These are phyloP conservation scores for Zelleria hepariella DNA, from an alignment of 2,888 invertebrate species.

Conservation along the genomic window DNA sequence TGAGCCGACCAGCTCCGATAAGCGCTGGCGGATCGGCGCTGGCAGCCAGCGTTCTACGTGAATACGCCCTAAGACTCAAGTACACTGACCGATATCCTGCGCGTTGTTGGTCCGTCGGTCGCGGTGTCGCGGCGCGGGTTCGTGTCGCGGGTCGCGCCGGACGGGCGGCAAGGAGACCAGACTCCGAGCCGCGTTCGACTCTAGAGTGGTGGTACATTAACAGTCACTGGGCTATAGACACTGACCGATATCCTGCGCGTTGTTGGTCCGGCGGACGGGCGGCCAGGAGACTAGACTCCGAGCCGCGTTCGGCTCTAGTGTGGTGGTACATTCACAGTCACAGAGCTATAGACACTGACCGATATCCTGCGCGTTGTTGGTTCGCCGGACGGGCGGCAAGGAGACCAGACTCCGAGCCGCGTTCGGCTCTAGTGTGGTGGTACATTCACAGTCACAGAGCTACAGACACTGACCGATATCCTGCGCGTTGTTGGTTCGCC, in stretches of 20 bases:
- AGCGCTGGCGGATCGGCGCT: too few relatives aligned
- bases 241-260: not conserved
- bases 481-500: conserved; percentile 50
- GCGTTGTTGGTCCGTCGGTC: not conserved
- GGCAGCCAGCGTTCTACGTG: too few relatives aligned
- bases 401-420: conserved; percentile 49
- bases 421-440: conserved; percentile 45
- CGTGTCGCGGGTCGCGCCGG: conserved; percentile 45
- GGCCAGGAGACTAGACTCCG: too few relatives aligned
- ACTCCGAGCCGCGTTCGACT: conserved; percentile 32
- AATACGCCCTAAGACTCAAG: too few relatives aligned
- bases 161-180: conserved; percentile 69
- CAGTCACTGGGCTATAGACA: conserved; percentile 17
- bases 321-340: too few relatives aligned
- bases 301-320: too few relatives aligned
- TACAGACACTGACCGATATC: not conserved
- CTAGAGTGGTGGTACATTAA: conserved; percentile 48
- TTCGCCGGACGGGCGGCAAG: conserved; percentile 66
- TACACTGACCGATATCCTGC: not conserved
- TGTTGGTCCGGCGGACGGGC: too few relatives aligned
- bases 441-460: too few relatives aligned
- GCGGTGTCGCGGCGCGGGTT: not conserved
- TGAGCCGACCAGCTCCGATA: too few relatives aligned
- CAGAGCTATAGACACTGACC: not conserved
- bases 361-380: conserved; percentile 19